A percentile compares a stretch with the other conserved stretches of the same genome.
Evolutionary conservation across 2,113 vertebrate species (phyloP).

Genomic region (Zosterops borbonicus): DNA sequence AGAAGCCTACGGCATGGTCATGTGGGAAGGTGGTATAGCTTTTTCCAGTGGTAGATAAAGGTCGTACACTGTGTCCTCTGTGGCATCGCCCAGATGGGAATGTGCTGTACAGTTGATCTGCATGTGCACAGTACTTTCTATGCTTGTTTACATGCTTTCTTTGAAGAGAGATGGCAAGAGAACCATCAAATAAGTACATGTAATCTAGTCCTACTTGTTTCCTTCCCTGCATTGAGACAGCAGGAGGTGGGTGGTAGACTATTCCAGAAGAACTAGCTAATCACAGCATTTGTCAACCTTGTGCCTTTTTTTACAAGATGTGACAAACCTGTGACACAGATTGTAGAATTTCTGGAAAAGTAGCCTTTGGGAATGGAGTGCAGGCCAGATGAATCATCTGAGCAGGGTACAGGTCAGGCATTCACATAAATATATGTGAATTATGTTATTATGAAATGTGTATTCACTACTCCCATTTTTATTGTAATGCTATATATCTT

Average conservation of each 20-base stretch:
- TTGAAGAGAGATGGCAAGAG: neutral
- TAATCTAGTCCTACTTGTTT: neutral
- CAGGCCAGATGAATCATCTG: neutral
- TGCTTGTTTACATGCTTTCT: constrained; percentile 21
- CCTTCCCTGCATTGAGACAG: neutral
- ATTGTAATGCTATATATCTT: neutral
- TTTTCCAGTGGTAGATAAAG: neutral
- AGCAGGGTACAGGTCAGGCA: neutral
- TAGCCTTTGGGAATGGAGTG: neutral
- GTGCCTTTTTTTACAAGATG: neutral
- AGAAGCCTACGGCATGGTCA: constrained; percentile 23
- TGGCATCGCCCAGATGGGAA: neutral
- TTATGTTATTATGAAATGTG: neutral
- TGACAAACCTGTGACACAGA: neutral
- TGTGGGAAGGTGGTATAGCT: neutral
- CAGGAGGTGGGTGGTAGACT: neutral
- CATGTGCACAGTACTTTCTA: neutral
- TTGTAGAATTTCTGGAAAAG: neutral
- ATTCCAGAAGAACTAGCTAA: neutral
- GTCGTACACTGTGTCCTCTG: neutral
- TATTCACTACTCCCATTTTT: neutral
- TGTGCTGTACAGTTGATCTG: constrained; percentile 9
- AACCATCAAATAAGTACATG: neutral
- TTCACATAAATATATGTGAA: neutral
- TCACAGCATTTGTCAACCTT: neutral